Conservation (phyloP, 2,113 vertebrate genomes). For the Eptatretus burgeri region DNA sequence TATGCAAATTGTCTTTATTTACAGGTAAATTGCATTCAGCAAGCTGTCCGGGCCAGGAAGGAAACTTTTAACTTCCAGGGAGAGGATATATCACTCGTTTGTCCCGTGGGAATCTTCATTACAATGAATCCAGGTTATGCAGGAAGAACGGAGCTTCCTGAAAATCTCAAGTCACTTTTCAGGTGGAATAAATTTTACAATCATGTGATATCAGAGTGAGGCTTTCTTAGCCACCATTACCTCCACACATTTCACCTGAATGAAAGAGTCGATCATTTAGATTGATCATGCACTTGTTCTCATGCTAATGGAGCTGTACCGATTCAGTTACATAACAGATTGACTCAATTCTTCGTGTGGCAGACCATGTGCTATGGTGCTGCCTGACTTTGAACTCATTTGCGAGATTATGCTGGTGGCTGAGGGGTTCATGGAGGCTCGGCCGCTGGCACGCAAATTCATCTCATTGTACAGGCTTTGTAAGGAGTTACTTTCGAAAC, state of each 20-base stretch:
- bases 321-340: too few relatives aligned
- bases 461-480: constrained; percentile 69
- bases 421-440: constrained; percentile 61
- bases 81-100: constrained; percentile 46
- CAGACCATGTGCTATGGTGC: constrained; percentile 89
- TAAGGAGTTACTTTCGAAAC: constrained; percentile 75
- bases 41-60: constrained; percentile 65
- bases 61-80: constrained; percentile 62
- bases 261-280: too few relatives aligned
- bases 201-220: too few relatives aligned
- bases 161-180: constrained; percentile 87
- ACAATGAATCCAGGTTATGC: constrained; percentile 95
- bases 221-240: too few relatives aligned
- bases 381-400: constrained; percentile 83
- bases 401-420: constrained; percentile 97
- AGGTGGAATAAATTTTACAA: constrained; percentile 19
- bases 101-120: constrained; percentile 78
- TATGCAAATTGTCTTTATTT: not conserved
- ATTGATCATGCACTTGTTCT: too few relatives aligned
- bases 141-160: constrained; percentile 61
- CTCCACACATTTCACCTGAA: too few relatives aligned
- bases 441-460: constrained; percentile 50
- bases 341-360: not conserved
- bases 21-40: constrained; percentile 84
- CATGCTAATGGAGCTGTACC: too few relatives aligned